These are phyloP conservation scores for Halictus rubicundus DNA, from an alignment of 1,140 invertebrate genomes.

Conservation along the genomic window DNA sequence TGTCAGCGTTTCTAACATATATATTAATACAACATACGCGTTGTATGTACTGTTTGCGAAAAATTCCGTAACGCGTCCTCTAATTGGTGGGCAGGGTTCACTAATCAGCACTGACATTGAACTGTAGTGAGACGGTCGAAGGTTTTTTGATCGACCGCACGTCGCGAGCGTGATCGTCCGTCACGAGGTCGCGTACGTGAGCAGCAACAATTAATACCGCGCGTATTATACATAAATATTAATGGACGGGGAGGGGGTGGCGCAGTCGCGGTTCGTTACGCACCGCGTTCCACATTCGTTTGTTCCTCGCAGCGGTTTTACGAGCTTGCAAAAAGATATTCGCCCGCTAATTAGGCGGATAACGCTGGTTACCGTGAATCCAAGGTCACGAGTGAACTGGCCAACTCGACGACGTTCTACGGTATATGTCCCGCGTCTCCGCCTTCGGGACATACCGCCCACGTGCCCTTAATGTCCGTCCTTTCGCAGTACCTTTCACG, in stretches of 20 bases:
- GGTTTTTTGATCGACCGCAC: not conserved
- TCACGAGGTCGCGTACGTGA: slow-evolving; percentile 6
- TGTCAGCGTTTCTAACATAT: no score
- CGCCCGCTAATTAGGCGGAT: slow-evolving; percentile 52
- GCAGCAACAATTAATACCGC: slow-evolving; percentile 26
- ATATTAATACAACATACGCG: no score
- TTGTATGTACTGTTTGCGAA: no score
- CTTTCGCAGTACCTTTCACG: slow-evolving; percentile 13
- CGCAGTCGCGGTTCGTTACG: not conserved
- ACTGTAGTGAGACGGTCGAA: slow-evolving; percentile 4
- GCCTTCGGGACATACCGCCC: slow-evolving; percentile 24
- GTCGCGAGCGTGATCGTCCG: not conserved
- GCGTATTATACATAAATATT: slow-evolving; percentile 42
- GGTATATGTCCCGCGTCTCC: slow-evolving; percentile 15
- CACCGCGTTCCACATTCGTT: slow-evolving; percentile 17
- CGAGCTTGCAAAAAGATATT: slow-evolving; percentile 30
- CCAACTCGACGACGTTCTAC: not conserved
- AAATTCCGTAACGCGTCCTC: no score
- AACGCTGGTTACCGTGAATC: slow-evolving; percentile 32
- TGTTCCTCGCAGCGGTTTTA: slow-evolving; percentile 14
- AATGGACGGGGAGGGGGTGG: not conserved
- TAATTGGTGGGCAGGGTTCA: no score
- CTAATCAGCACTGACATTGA: slow-evolving; percentile 2
- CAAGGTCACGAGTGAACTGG: slow-evolving; percentile 44
- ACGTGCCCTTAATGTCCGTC: slow-evolving; percentile 48